phyloP scores from a whole-genome alignment of 2,888 invertebrate species.

The Sphaerophoria rueppellii region DNA sequence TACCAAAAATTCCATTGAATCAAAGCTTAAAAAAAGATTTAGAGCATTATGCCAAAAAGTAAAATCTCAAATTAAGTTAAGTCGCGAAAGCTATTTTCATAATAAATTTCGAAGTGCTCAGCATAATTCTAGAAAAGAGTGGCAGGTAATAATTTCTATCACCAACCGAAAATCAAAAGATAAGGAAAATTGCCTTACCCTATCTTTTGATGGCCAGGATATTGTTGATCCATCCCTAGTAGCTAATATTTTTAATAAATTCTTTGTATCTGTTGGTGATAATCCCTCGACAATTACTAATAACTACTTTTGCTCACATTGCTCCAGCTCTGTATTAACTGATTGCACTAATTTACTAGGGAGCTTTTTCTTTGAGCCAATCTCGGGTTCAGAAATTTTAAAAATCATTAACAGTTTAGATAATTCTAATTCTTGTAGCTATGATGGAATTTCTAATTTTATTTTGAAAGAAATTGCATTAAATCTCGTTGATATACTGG shows the following conservation, averaged over 20 bases:
- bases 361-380: neutral
- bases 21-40: neutral
- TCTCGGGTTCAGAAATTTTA: neutral
- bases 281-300: too few species aligned
- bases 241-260: conserved; percentile 15
- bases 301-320: too few species aligned
- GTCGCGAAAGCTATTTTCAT: neutral
- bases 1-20: neutral
- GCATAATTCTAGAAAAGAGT: neutral
- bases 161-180: neutral
- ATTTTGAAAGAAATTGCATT: conserved; percentile 13
- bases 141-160: neutral
- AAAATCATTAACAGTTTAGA: conserved; percentile 15
- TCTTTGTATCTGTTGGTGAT: conserved; percentile 7
- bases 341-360: too few species aligned
- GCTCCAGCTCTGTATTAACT: too few species aligned
- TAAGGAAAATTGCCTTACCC: neutral
- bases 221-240: conserved; percentile 7
- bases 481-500: neutral
- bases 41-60: neutral
- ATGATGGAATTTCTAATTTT: conserved; percentile 12
- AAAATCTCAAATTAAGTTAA: neutral
- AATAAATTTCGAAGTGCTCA: neutral
- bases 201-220: neutral
- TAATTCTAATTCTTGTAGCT: conserved; percentile 9